Evolutionary conservation across 2,888 invertebrate species (phyloP).

Genomic region (Merodon equestris): DNA sequence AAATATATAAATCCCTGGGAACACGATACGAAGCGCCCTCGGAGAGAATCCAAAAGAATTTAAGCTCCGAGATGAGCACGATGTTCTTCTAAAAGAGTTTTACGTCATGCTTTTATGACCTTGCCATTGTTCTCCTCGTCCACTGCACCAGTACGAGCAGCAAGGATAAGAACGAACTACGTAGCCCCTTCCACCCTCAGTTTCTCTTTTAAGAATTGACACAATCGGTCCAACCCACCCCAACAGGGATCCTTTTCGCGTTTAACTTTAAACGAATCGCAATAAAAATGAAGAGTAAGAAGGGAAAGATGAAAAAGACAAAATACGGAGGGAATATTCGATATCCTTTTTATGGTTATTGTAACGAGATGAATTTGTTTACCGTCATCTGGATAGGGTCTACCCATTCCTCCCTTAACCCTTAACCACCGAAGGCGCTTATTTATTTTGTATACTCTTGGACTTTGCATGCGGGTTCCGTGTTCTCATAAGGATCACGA

Average conservation of each 20-base stretch:
- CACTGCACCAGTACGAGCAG: no score
- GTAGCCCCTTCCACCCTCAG: no score
- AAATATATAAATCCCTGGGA: no score
- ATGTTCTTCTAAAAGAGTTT: slow-evolving; percentile 34
- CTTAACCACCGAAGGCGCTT: slow-evolving; percentile 20
- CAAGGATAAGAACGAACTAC: no score
- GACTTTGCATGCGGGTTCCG: slow-evolving; percentile 21
- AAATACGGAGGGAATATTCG: slow-evolving; percentile 39
- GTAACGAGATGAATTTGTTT: slow-evolving; percentile 55
- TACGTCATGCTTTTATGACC: slow-evolving; percentile 54
- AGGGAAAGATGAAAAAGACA: no score
- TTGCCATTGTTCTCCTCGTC: no score
- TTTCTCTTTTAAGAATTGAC: slow-evolving; percentile 30
- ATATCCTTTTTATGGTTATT: slow-evolving; percentile 57
- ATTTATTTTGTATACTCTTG: slow-evolving; percentile 37
- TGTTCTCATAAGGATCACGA: background rate
- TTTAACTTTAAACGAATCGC: slow-evolving; percentile 54
- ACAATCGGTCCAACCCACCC: slow-evolving; percentile 26
- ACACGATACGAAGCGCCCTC: slow-evolving; percentile 18
- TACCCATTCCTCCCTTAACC: no score
- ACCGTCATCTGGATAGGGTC: slow-evolving; percentile 51
- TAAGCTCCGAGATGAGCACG: slow-evolving; percentile 9
- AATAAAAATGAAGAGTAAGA: slow-evolving; percentile 41
- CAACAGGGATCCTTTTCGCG: slow-evolving; percentile 16
- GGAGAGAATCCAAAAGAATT: slow-evolving; percentile 24